Base-by-base conservation (phyloP, 64 coral and sea anemone genomes). In the Dendronephthya gigantea region DNA sequence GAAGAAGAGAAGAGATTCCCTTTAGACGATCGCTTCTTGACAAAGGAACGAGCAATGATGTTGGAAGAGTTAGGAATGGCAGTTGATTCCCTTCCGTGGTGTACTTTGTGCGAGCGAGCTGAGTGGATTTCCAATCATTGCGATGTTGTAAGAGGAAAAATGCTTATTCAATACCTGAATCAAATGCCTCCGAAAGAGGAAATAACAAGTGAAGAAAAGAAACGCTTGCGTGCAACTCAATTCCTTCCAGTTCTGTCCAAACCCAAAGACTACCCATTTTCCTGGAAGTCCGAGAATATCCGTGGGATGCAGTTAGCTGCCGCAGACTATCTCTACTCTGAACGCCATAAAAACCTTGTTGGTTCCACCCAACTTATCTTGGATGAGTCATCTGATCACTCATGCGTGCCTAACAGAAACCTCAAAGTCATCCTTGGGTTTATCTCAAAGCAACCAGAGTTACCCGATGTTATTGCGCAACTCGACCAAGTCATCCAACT, bases 241-340 rank as follows among this genome's bases (percentile, higher is more conserved):
- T 90, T 96, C 87, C 86, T 96, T 5, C 94, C 94, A 29, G 39
- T 90, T 27, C 83, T 90, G 72, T 47, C 69, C 39, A 92, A 90
- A 68, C 94, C 94, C 45, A 6, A 83, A 81, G 23, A n/a, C 15
- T 92, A 90, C 35, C 94, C 94, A 8, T 76, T 91, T 6, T 40
- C 40, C n/a, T 96, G 94, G 94, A 92, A 91, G 83, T 88, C 85
- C 1, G 51, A 85, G 86, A 56, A 93, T 84, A 7, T 62, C 6
- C 32, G 32, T 17, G 47, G n/a, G n/a, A 36, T 88, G 9, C 81
- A 88, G 13, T 84, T 88, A 45, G 83, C 89, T 79, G 41, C 31
- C 43, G 83, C 83, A 34, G 48, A 90, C 27, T 45, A 92, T 35
- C 43, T 90, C 22, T 96, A 93, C 37, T 82, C 52, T 0, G 74